Evolutionary conservation across 2,888 invertebrate species (phyloP), one percentile per base, ranked within the genome.

Genomic region (Tetragonula carbonaria): DNA sequence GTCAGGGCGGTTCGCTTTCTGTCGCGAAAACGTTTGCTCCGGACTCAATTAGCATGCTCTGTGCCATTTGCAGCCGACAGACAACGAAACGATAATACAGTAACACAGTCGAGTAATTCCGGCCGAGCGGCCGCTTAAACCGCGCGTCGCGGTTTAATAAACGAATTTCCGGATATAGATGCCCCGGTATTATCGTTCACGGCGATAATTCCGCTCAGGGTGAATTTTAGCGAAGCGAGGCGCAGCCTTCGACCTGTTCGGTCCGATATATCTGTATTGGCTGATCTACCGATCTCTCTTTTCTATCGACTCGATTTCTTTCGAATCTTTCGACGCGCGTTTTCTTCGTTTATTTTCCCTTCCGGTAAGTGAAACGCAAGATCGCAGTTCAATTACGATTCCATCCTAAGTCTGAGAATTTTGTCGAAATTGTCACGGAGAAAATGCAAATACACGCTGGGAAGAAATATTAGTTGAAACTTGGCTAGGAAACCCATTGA

Each of bases 71-170:
- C 18, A 23, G 66, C 38, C 71, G 74, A 87, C 75, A 78, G 53
- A 84, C 78, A 78, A 71, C 82, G 45, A 83, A 87, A 87, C 82
- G 87, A 80, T 85, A 87, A 87, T 78, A 76, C 78, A 85, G 80
- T 63, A 87, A 87, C 76, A 76, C 78, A 85, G 80, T 63, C 76
- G 80, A 76, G 62, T 80, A 57, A 83, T 80, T 80, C 83, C 62
- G 13, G 28, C 65, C 53, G 70, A 8, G 8, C 45, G 45, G 45
- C 23, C 33, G 75, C 55, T 74, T 45, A 75, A 62, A 59, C 57
- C 63, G 57, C 77, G 63, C n/a, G 23, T n/a, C 66, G 79, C 51
- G 79, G 81, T 86, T 87, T 87, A 79, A 86, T 86, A 87, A 87
- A 87, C 87, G 80, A 85, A 78, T 73, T 53, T 72, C 55, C 57